Conservation (phyloP, 2,797 vertebrate species). For the Chloroceryle inda region DNA sequence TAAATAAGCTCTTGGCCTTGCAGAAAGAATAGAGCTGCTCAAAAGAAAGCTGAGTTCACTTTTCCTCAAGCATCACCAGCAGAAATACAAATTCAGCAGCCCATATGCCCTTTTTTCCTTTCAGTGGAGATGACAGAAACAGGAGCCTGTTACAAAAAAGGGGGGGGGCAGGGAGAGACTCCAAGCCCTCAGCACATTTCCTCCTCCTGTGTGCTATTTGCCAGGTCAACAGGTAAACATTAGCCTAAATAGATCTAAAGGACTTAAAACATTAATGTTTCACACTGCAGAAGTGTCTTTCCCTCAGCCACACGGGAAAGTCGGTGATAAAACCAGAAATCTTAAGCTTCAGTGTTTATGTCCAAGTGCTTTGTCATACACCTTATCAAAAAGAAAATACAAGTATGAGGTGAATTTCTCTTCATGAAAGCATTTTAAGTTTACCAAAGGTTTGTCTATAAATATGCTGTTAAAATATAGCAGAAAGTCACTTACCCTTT, state of each 20-base stretch:
- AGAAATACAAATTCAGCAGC: not conserved
- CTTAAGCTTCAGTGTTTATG: not conserved
- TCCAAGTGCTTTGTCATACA: not conserved
- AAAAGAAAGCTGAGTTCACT: not conserved
- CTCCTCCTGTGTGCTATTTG: not conserved
- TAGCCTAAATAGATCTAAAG: not conserved
- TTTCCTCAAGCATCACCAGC: not conserved
- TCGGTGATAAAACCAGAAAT: not conserved
- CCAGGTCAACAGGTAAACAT: not conserved
- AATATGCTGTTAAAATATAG: not conserved
- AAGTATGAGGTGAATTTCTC: not conserved
- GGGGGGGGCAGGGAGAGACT: not conserved
- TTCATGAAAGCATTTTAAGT: not conserved
- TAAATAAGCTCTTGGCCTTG: not conserved
- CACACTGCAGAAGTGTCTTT: not conserved
- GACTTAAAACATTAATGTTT: not conserved
- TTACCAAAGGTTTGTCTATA: not conserved
- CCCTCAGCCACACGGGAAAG: not conserved
- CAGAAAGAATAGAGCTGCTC: not conserved
- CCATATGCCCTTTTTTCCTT: not conserved
- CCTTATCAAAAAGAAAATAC: not conserved
- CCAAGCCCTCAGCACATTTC: not conserved
- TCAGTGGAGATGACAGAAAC: not conserved
- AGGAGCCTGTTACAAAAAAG: not conserved
- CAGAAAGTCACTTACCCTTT: slow-evolving; percentile 88